phyloP scores from a whole-genome alignment of 2,113 vertebrate genomes.

The Callipepla californica region DNA sequence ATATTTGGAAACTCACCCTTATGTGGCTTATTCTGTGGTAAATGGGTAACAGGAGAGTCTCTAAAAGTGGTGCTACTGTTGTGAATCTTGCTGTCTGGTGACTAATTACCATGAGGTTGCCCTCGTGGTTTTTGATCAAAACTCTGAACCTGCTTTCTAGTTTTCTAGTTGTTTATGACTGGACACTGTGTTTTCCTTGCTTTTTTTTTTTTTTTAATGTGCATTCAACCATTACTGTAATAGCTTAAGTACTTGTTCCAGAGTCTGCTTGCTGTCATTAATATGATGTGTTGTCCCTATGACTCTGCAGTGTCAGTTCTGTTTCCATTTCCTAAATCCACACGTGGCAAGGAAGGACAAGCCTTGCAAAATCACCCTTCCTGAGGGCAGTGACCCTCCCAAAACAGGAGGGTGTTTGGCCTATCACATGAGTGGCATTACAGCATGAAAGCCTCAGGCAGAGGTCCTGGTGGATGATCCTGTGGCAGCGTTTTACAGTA shows the following conservation, averaged over 20 bases:
- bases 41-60: neutral
- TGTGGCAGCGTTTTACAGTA: rapidly evolving
- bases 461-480: neutral
- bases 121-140: neutral
- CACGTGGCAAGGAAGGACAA: neutral
- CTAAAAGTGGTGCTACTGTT: neutral
- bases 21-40: neutral
- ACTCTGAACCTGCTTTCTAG: neutral
- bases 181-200: neutral
- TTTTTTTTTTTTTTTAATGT: neutral
- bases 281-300: neutral
- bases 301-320: neutral
- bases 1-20: neutral
- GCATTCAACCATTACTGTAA: neutral
- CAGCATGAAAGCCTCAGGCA: neutral
- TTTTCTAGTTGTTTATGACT: neutral
- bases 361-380: no score
- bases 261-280: neutral
- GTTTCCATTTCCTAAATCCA: neutral
- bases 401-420: neutral
- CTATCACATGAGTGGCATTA: neutral
- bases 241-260: neutral
- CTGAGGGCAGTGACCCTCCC: neutral
- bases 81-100: neutral
- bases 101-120: neutral